Conservation (phyloP, 2,888 invertebrate genomes). For the Agrochola circellaris region DNA sequence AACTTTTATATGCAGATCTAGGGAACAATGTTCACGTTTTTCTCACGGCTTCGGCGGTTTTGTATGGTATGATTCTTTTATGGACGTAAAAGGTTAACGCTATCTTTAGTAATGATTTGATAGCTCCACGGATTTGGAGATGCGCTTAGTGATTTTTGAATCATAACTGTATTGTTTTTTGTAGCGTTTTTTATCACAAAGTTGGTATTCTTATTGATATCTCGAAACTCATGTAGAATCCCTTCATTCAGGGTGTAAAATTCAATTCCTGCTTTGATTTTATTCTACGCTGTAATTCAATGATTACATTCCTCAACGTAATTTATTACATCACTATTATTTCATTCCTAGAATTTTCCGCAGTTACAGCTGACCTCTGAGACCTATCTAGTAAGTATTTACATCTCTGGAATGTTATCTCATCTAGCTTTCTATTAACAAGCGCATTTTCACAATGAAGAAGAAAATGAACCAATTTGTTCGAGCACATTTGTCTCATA, state of each 20-base stretch:
- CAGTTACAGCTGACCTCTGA: constrained; percentile 20
- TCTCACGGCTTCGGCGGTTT: constrained; percentile 75
- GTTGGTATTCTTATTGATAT: background rate
- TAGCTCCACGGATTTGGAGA: constrained; percentile 51
- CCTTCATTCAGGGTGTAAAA: background rate
- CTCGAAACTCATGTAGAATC: background rate
- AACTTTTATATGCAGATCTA: constrained; percentile 75
- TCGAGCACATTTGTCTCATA: constrained; percentile 47
- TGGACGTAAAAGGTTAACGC: constrained; percentile 63
- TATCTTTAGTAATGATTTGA: constrained; percentile 62
- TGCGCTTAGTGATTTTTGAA: constrained; percentile 34
- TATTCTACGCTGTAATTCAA: constrained; percentile 16
- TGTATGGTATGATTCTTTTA: constrained; percentile 63
- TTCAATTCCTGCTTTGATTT: background rate
- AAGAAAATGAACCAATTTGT: constrained; percentile 53
- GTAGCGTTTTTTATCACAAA: background rate
- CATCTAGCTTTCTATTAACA: constrained; percentile 43
- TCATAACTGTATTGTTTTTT: constrained; percentile 33
- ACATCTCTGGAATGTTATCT: constrained; percentile 25
- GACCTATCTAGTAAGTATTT: constrained; percentile 21
- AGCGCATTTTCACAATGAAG: constrained; percentile 26
- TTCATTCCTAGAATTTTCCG: constrained; percentile 17
- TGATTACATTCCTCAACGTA: background rate
- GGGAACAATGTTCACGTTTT: constrained; percentile 72
- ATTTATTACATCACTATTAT: constrained; percentile 29